Evolutionary conservation across 1,140 invertebrate species (phyloP).

Genomic region (Pachypeltis micranthus): DNA sequence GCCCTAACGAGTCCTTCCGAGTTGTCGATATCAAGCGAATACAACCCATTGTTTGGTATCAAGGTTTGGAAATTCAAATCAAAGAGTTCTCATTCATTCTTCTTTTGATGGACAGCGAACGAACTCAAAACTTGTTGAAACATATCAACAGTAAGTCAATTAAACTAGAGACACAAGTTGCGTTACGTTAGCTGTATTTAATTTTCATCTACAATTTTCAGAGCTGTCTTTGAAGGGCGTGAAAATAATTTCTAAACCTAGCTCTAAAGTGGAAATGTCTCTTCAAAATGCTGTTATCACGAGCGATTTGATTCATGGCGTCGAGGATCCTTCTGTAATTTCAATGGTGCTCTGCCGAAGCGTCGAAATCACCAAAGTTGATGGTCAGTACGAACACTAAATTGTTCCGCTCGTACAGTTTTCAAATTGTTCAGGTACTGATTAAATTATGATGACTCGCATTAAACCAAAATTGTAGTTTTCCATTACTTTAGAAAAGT

Average conservation of each 20-base stretch:
- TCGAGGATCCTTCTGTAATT: slow-evolving; percentile 5
- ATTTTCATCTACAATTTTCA: neutral
- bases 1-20: slow-evolving; percentile 9
- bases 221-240: neutral
- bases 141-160: neutral
- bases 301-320: neutral
- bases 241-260: slow-evolving; percentile 10
- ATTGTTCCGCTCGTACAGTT: neutral
- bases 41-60: slow-evolving; percentile 36
- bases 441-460: neutral
- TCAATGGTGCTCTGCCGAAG: neutral
- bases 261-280: slow-evolving; percentile 6
- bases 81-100: slow-evolving; percentile 26
- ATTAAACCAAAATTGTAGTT: too few relatives aligned
- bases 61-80: slow-evolving; percentile 36
- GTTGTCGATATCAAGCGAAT: slow-evolving; percentile 26
- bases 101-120: slow-evolving; percentile 5
- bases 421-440: neutral
- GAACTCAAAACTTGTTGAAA: slow-evolving; percentile 12
- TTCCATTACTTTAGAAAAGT: too few relatives aligned
- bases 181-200: too few relatives aligned
- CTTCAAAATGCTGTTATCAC: slow-evolving; percentile 11
- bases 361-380: slow-evolving; percentile 7
- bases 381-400: slow-evolving; percentile 2
- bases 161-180: too few relatives aligned